Conservation (phyloP, 1,140 invertebrate species). For the Tribolium madens region DNA sequence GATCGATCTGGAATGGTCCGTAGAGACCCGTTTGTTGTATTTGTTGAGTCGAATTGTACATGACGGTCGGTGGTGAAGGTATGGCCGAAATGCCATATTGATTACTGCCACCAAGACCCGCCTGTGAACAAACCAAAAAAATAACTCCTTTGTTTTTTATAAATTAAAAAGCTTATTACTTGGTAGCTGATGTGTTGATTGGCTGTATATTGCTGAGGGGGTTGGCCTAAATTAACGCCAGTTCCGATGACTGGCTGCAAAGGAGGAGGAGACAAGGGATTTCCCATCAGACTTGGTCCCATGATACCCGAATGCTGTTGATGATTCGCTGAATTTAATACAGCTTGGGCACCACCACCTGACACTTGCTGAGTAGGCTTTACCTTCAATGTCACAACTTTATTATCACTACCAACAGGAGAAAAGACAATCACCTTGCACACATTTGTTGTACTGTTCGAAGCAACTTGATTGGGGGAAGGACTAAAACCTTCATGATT, state of each 20-base stretch:
- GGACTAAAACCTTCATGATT: conserved; percentile 70
- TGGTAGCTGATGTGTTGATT: conserved; percentile 73
- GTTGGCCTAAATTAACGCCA: conserved; percentile 59
- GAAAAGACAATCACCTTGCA: conserved; percentile 71
- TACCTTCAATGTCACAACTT: conserved; percentile 67
- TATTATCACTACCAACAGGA: background rate
- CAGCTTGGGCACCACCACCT: conserved; percentile 65
- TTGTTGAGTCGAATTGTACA: conserved; percentile 82
- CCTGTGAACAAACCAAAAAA: conserved; percentile 50
- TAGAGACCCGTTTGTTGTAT: conserved; percentile 80
- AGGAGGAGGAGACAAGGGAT: conserved; percentile 71
- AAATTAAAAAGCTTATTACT: conserved; percentile 54
- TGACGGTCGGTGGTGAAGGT: conserved; percentile 80
- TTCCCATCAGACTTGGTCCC: conserved; percentile 71
- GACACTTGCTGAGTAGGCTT: conserved; percentile 80
- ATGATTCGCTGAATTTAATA: conserved; percentile 54
- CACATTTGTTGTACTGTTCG: conserved; percentile 73
- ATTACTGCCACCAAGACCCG: conserved; percentile 61
- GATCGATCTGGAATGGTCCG: conserved; percentile 77
- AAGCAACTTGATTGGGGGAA: conserved; percentile 64
- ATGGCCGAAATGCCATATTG: conserved; percentile 85
- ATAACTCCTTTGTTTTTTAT: background rate
- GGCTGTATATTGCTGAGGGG: conserved; percentile 63
- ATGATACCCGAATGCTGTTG: conserved; percentile 62
- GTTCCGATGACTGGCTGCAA: conserved; percentile 67